Evolutionary conservation across 1,140 invertebrate species (phyloP).

Genomic region (Leptonema lineaticorne): DNA sequence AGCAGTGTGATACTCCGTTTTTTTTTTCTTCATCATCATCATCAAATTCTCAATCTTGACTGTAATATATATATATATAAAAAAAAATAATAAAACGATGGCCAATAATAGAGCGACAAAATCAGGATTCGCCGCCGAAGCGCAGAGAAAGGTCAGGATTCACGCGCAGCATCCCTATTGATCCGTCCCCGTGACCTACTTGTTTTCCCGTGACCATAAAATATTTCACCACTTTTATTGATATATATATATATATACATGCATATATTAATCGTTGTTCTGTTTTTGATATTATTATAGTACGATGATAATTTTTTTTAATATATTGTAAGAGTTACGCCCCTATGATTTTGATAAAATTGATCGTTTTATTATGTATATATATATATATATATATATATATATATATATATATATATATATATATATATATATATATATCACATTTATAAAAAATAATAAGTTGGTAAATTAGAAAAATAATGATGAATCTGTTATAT

Average conservation of each 20-base stretch:
- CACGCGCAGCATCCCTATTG: neutral
- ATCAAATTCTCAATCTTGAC: neutral
- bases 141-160: conserved; percentile 78
- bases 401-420: too few species aligned
- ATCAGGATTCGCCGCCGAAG: conserved; percentile 91
- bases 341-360: neutral
- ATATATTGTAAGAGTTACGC: too few species aligned
- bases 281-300: too few species aligned
- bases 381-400: neutral
- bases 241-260: neutral
- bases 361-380: too few species aligned
- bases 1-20: neutral
- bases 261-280: too few species aligned
- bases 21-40: neutral
- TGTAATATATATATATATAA: too few species aligned
- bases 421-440: too few species aligned
- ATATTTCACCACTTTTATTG: neutral
- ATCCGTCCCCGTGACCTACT: conserved; percentile 5
- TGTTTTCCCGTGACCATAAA: neutral
- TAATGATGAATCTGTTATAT: too few species aligned
- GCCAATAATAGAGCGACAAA: conserved; percentile 86
- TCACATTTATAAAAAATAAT: too few species aligned
- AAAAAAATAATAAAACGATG: too few species aligned
- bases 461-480: too few species aligned
- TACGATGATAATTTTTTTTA: too few species aligned